Percentiles rank a stretch among this genome's conserved stretches.
phyloP scores from a whole-genome alignment of 2,888 invertebrate species.

The Asteroscopus sphinx region DNA sequence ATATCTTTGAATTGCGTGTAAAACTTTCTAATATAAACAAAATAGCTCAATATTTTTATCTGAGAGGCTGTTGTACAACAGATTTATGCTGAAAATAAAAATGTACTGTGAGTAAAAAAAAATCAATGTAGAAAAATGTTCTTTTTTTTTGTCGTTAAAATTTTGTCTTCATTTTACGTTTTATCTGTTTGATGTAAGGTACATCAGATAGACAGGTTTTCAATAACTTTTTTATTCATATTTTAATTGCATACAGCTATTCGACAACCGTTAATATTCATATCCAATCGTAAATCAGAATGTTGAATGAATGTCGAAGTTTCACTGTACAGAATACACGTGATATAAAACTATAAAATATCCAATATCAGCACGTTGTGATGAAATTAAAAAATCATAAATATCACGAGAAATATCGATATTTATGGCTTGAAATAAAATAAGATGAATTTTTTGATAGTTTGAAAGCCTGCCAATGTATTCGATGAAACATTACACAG shows the following conservation, averaged over 20 bases:
- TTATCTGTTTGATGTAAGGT: too few species aligned
- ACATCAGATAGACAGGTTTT: not conserved
- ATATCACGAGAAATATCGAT: conserved; percentile 16
- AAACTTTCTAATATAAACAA: conserved; percentile 13
- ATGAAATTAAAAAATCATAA: conserved; percentile 36
- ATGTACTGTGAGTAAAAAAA: too few species aligned
- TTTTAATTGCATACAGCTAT: conserved; percentile 19
- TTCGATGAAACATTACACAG: too few species aligned
- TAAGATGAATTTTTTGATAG: conserved; percentile 10
- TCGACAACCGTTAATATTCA: conserved; percentile 28
- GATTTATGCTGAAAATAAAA: too few species aligned
- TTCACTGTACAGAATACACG: conserved; percentile 17
- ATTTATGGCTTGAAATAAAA: conserved; percentile 25
- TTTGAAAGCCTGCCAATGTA: conserved; percentile 14
- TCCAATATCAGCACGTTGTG: conserved; percentile 20
- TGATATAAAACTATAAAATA: conserved; percentile 38
- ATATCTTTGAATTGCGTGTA: conserved; percentile 8
- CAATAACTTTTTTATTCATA: conserved; percentile 4
- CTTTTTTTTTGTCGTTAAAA: too few species aligned
- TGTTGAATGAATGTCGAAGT: conserved; percentile 24
- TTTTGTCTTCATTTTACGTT: too few species aligned
- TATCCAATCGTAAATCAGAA: conserved; percentile 26
- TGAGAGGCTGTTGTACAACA: conserved; percentile 1
- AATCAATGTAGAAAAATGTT: too few species aligned
- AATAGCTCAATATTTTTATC: conserved; percentile 12